phyloP scores from a whole-genome alignment of 2,797 vertebrate species.

The Lagodon rhomboides region DNA sequence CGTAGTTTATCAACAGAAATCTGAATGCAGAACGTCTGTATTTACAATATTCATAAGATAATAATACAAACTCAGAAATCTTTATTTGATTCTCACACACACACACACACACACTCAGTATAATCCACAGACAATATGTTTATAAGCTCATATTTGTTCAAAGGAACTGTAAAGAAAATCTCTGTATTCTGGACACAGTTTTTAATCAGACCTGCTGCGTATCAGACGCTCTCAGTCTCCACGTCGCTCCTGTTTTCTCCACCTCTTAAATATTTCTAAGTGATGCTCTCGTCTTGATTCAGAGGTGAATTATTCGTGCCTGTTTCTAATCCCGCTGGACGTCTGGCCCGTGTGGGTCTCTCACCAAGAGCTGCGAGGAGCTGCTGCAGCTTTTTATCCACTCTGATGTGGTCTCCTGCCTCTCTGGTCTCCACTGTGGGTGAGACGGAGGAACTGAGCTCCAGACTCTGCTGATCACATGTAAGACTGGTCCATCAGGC shows the following conservation, averaged over 20 bases:
- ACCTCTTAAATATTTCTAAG: background rate
- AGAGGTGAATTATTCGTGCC: background rate
- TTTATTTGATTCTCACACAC: no score
- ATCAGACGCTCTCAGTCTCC: no score
- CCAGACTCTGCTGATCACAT: slow-evolving; percentile 7
- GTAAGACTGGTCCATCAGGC: slow-evolving; percentile 3
- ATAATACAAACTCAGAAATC: no score
- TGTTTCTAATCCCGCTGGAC: background rate
- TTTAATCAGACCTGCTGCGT: no score
- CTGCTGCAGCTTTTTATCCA: background rate
- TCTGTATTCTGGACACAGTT: no score
- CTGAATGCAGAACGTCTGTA: no score
- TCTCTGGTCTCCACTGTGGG: background rate
- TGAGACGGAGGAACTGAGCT: background rate
- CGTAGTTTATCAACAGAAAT: no score
- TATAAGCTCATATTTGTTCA: no score
- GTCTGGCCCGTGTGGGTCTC: background rate
- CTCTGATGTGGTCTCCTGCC: background rate
- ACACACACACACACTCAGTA: no score
- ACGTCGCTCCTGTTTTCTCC: background rate
- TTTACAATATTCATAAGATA: no score
- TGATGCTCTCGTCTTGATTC: background rate
- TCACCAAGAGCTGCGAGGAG: background rate
- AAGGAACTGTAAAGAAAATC: no score
- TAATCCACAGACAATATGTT: no score